Conservation (phyloP, 2,113 vertebrate species). For the Mustelus asterias region DNA sequence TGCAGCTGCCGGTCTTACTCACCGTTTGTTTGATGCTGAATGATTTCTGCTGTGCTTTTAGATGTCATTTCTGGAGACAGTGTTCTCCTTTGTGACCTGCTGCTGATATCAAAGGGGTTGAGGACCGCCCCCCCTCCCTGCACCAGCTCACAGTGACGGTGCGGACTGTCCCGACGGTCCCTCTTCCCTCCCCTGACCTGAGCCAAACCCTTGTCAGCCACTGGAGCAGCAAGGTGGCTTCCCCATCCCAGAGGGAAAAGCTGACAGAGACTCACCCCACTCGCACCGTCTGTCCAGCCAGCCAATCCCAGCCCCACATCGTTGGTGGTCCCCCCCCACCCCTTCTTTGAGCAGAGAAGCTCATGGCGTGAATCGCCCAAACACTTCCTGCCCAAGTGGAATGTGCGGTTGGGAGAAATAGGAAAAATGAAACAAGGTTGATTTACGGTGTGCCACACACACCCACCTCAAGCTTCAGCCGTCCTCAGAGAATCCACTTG, state of each 20-base stretch:
- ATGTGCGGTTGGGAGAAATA: slow-evolving; percentile 31
- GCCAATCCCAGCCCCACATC: not conserved
- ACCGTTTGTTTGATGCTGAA: not conserved
- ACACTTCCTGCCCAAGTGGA: not conserved
- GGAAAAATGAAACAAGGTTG: not conserved
- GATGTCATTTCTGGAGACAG: not conserved
- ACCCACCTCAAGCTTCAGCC: not conserved
- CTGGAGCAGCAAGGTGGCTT: not conserved
- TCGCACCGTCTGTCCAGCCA: not conserved
- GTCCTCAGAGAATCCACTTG: not conserved
- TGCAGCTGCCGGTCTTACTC: not conserved
- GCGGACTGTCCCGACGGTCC: not conserved
- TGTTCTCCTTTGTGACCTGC: not conserved
- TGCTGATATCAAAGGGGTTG: not conserved
- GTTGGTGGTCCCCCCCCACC: not conserved
- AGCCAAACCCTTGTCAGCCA: not conserved
- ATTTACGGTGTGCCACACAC: not conserved
- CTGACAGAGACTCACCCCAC: not conserved
- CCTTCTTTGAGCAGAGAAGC: not conserved
- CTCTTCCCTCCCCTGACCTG: not conserved
- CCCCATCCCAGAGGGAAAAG: not conserved
- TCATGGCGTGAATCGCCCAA: not conserved
- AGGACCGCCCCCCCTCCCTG: no score
- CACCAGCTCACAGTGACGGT: no score
- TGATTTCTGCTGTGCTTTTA: not conserved